phyloP scores from a whole-genome alignment of 2,797 vertebrate genomes.

The Dipus sagitta region DNA sequence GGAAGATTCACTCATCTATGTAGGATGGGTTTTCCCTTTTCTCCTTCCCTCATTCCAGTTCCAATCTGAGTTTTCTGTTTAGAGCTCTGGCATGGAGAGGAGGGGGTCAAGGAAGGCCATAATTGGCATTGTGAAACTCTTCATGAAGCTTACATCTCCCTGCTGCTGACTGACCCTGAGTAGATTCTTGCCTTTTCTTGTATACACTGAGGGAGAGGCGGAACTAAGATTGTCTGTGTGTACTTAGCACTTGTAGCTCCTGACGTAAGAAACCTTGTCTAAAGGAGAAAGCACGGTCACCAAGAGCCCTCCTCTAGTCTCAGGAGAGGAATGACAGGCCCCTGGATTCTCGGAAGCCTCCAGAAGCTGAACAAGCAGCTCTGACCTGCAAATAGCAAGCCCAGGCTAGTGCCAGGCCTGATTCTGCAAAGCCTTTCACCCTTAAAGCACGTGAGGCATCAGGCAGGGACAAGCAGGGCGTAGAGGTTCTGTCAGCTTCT shows the following conservation, averaged over 20 bases:
- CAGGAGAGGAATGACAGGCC: neutral
- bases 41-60: neutral
- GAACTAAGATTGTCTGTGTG: conserved; percentile 12
- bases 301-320: conserved; percentile 21
- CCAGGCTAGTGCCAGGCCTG: conserved; percentile 65
- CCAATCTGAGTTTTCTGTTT: conserved; percentile 20
- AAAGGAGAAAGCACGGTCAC: neutral
- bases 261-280: conserved; percentile 30
- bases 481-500: conserved; percentile 66
- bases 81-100: conserved; percentile 2
- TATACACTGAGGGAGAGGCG: neutral
- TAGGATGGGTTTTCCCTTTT: conserved; percentile 55
- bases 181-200: neutral
- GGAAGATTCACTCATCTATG: neutral
- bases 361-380: conserved; percentile 79
- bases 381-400: conserved; percentile 69
- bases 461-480: conserved; percentile 1
- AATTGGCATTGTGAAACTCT: conserved; percentile 2
- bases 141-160: neutral
- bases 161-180: neutral
- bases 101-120: conserved; percentile 34
- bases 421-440: conserved; percentile 82
- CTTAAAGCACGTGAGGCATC: conserved; percentile 70
- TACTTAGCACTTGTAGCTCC: neutral
- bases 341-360: conserved; percentile 62